Percentiles rank a stretch among this genome's conserved stretches.
Conservation (phyloP, 2,113 vertebrate species). For the Catharus bicknelli region DNA sequence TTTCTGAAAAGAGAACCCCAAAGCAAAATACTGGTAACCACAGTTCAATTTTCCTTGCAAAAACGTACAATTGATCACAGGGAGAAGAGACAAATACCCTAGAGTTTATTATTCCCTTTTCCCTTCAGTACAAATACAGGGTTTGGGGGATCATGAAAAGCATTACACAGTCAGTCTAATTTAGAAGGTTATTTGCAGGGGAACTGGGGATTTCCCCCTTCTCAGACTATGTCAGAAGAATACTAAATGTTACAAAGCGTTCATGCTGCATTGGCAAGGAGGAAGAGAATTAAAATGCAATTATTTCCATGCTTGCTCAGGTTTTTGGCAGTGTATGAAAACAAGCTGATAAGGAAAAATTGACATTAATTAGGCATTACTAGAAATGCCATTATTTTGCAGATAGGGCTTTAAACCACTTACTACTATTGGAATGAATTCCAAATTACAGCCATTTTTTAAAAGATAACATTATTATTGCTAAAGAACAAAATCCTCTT, state of each 20-base stretch:
- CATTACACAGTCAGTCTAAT: background rate
- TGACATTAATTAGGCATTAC: background rate
- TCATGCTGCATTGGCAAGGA: background rate
- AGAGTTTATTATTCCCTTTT: background rate
- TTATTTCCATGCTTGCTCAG: background rate
- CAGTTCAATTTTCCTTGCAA: background rate
- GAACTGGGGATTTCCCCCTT: background rate
- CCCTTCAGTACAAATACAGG: background rate
- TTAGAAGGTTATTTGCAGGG: background rate
- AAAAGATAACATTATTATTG: background rate
- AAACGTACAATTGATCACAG: background rate
- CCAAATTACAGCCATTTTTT: background rate
- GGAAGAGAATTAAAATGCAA: background rate
- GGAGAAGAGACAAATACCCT: background rate
- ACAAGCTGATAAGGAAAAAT: background rate
- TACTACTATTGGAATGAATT: background rate
- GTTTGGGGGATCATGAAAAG: background rate
- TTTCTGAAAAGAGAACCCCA: background rate
- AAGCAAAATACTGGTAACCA: background rate
- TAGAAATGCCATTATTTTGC: constrained; percentile 15
- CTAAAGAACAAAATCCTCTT: background rate
- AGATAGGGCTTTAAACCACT: background rate
- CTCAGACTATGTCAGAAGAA: background rate
- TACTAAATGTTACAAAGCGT: background rate
- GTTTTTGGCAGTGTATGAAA: constrained; percentile 14